Conservation (phyloP, 2,797 vertebrate genomes). For the Cyprinodon diabolis region DNA sequence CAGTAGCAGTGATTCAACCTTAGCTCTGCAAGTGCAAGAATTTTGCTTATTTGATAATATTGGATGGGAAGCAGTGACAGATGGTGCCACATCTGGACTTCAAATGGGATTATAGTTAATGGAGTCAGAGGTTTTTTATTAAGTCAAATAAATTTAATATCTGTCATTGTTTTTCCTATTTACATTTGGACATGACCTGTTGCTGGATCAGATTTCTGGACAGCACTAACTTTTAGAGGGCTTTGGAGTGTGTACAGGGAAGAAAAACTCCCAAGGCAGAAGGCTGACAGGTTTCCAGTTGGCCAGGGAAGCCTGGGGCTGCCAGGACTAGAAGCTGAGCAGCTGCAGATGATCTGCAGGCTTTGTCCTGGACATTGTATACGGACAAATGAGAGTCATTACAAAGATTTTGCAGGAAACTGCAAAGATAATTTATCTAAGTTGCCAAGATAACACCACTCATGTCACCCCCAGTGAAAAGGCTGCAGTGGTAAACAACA, state of each 20-base stretch:
- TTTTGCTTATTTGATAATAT: conserved; percentile 5
- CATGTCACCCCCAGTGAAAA: conserved; percentile 51
- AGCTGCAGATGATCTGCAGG: conserved; percentile 36
- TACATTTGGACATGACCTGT: conserved; percentile 9
- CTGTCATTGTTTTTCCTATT: conserved; percentile 12
- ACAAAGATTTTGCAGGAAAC: conserved; percentile 48
- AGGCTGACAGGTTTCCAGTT: conserved; percentile 19
- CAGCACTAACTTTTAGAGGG: conserved; percentile 29
- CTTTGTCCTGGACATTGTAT: conserved; percentile 53
- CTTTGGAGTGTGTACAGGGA: conserved; percentile 4
- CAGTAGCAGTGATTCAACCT: conserved; percentile 48
- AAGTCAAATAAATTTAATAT: conserved; percentile 17
- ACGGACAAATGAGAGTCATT: conserved; percentile 48
- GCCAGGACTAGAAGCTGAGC: conserved; percentile 41
- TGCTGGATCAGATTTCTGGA: conserved; percentile 45
- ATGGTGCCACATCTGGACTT: conserved; percentile 26
- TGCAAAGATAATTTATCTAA: conserved; percentile 50
- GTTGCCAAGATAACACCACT: conserved; percentile 34
- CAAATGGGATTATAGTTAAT: conserved; percentile 8
- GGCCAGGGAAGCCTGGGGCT: conserved; percentile 24
- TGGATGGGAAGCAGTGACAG: conserved; percentile 23
- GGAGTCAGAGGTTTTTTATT: conserved; percentile 3
- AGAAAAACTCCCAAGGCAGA: conserved; percentile 36
- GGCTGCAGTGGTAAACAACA: conserved; percentile 43
- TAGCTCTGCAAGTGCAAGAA: conserved; percentile 12